Conservation (phyloP, 2,888 invertebrate genomes). For the Eupithecia insigniata region DNA sequence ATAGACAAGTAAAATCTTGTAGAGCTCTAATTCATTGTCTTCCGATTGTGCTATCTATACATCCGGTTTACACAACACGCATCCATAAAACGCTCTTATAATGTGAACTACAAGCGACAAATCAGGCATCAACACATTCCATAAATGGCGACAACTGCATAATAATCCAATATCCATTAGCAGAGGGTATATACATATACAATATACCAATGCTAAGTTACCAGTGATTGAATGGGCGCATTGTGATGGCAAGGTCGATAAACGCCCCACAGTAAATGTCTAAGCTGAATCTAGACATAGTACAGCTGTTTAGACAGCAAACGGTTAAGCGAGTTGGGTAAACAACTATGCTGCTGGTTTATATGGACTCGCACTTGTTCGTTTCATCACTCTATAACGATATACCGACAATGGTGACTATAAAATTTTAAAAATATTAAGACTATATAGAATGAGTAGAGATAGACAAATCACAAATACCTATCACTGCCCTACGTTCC, state of each 20-base stretch:
- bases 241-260: conserved; percentile 25
- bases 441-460: neutral
- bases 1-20: neutral
- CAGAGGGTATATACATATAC: conserved; percentile 7
- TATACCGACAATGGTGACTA: neutral
- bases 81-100: neutral
- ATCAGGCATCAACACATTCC: neutral
- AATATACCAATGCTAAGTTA: conserved; percentile 20
- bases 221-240: conserved; percentile 29
- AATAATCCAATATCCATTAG: conserved; percentile 25
- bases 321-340: neutral
- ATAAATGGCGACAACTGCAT: neutral
- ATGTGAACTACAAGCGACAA: neutral
- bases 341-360: neutral
- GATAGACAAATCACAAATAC: neutral
- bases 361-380: neutral
- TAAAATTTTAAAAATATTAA: neutral
- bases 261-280: conserved; percentile 23
- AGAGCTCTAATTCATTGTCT: neutral
- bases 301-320: neutral
- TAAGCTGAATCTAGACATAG: neutral
- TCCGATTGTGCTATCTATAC: neutral
- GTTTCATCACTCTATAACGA: neutral
- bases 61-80: neutral
- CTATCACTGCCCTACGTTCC: neutral